Evolutionary conservation across 2,888 invertebrate species (phyloP).

Genomic region (Myathropa florea): DNA sequence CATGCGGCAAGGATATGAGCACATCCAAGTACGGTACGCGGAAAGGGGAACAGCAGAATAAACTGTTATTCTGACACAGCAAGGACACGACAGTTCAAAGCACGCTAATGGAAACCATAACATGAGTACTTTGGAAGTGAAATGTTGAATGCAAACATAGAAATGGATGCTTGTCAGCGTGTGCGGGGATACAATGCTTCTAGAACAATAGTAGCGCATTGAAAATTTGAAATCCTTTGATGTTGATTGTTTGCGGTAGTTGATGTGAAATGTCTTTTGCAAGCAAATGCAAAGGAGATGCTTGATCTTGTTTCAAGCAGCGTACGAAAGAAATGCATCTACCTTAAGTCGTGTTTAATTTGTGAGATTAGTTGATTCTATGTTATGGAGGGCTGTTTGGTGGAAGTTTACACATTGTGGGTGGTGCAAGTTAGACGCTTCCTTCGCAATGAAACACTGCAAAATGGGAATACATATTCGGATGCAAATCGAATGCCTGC

Average conservation of each 20-base stretch:
- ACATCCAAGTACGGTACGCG: not conserved
- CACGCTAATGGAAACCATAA: conserved; percentile 57
- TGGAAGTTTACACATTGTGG: too few relatives aligned
- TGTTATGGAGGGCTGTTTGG: too few relatives aligned
- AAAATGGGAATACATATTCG: too few relatives aligned
- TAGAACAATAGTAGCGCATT: conserved; percentile 9
- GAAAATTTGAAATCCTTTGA: conserved; percentile 45
- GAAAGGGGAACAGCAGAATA: conserved; percentile 10
- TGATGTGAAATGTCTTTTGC: not conserved
- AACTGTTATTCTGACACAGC: conserved; percentile 43
- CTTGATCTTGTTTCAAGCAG: not conserved
- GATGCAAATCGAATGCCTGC: too few relatives aligned
- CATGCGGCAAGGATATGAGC: conserved; percentile 28
- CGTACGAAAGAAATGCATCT: not conserved
- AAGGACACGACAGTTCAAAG: conserved; percentile 53
- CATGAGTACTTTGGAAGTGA: conserved; percentile 45
- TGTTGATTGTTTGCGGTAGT: not conserved
- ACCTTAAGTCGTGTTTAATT: not conserved
- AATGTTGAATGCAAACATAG: conserved; percentile 33
- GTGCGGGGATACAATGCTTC: not conserved
- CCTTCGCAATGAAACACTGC: too few relatives aligned
- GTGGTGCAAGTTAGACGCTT: too few relatives aligned
- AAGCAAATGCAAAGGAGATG: not conserved
- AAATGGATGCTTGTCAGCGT: conserved; percentile 32
- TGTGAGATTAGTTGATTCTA: not conserved